phyloP scores from a whole-genome alignment of 1,140 invertebrate species.

The Dinoponera quadriceps region DNA sequence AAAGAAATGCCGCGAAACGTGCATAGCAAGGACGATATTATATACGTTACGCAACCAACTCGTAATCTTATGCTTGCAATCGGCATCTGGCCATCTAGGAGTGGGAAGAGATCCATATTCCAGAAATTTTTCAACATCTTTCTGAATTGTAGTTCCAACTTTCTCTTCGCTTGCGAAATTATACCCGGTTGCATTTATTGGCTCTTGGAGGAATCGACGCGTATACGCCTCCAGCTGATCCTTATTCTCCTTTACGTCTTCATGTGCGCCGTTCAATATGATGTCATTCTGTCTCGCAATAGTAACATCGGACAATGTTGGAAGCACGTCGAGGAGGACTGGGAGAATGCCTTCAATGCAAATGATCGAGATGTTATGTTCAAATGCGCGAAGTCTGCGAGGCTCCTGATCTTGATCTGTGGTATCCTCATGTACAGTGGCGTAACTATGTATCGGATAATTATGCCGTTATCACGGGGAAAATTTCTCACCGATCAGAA shows the following conservation, averaged over 20 bases:
- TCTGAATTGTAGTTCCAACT: conserved; percentile 52
- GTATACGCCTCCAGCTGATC: conserved; percentile 8
- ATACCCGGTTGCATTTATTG: conserved; percentile 10
- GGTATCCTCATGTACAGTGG: conserved; percentile 62
- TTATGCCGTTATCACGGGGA: conserved; percentile 59
- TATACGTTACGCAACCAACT: neutral
- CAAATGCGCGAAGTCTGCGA: conserved; percentile 39
- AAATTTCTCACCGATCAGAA: conserved; percentile 38
- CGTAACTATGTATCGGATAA: conserved; percentile 49
- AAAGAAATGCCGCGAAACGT: neutral
- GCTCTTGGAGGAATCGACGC: conserved; percentile 46
- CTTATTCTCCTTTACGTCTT: neutral
- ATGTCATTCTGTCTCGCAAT: conserved; percentile 10
- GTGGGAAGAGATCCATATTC: neutral
- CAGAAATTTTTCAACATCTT: conserved; percentile 61
- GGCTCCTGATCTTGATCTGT: conserved; percentile 43
- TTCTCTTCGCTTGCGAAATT: conserved; percentile 15
- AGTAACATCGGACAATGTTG: conserved; percentile 27
- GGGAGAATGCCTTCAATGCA: conserved; percentile 7
- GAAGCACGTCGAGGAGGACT: conserved; percentile 46
- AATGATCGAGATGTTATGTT: conserved; percentile 44
- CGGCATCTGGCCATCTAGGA: conserved; percentile 56
- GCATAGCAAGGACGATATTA: neutral
- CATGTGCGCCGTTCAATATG: conserved; percentile 35
- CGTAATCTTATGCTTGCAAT: conserved; percentile 25